Conservation (phyloP, 2,113 vertebrate species). For the Apeltes quadracus region DNA sequence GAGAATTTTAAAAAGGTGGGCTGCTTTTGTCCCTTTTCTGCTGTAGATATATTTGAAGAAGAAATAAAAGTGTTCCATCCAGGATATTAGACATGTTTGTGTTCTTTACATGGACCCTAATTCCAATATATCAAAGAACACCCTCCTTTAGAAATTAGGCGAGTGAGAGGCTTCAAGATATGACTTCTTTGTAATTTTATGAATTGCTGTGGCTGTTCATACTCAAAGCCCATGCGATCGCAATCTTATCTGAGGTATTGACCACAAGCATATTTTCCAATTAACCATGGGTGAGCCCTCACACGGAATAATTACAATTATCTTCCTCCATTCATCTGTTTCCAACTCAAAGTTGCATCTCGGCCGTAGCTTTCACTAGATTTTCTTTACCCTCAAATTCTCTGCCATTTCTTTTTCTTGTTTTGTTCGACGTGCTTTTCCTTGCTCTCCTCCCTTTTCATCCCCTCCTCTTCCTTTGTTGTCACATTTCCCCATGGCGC, state of each 20-base stretch:
- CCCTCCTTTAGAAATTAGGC: constrained; percentile 2
- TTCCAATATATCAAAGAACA: constrained; percentile 5
- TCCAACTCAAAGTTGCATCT: background rate
- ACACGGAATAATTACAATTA: constrained; percentile 23
- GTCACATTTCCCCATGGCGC: constrained; percentile 35
- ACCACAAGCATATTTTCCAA: constrained; percentile 76
- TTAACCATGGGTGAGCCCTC: constrained; percentile 65
- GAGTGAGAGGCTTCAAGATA: background rate
- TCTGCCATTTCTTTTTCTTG: background rate
- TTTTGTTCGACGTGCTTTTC: background rate
- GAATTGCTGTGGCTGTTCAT: constrained; percentile 16
- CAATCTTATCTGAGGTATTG: constrained; percentile 80
- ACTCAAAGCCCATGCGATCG: constrained; percentile 71
- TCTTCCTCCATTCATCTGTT: background rate
- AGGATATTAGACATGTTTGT: constrained; percentile 12
- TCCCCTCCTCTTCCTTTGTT: constrained; percentile 50
- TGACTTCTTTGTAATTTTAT: constrained; percentile 19
- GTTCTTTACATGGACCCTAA: background rate
- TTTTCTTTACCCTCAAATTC: background rate
- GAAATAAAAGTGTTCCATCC: constrained; percentile 25
- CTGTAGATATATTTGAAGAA: constrained; percentile 10
- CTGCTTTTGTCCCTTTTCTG: constrained; percentile 33
- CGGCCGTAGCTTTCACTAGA: background rate
- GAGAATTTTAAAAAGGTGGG: constrained; percentile 60
- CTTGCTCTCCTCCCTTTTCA: constrained; percentile 18